Evolutionary conservation across 2,113 vertebrate genomes (phyloP).

Genomic region (Zosterops pallidus): DNA sequence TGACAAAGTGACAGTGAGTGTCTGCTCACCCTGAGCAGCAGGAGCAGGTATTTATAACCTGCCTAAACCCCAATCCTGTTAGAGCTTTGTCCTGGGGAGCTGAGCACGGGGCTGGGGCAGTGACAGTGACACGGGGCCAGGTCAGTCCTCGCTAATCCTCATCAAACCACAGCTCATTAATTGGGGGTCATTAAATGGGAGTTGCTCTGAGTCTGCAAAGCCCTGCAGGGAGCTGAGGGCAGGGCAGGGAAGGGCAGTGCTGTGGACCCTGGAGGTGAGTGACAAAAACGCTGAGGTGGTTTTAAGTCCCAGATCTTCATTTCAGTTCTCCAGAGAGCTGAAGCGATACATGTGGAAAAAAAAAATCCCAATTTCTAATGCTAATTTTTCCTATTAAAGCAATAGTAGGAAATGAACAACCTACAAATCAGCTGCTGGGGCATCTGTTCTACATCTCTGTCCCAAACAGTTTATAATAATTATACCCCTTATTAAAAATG

Average conservation of each 20-base stretch:
- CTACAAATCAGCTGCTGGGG: slow-evolving; percentile 68
- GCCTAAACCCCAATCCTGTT: slow-evolving; percentile 5
- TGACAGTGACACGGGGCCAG: not conserved
- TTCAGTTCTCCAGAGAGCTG: not conserved
- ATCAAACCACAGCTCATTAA: not conserved
- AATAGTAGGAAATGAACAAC: slow-evolving; percentile 66
- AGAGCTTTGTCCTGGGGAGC: not conserved
- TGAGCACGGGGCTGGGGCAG: not conserved
- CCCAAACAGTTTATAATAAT: slow-evolving; percentile 71
- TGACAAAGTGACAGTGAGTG: not conserved
- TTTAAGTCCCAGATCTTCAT: not conserved
- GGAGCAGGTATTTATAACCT: slow-evolving; percentile 3
- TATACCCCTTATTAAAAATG: slow-evolving; percentile 49
- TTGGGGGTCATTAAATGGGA: not conserved
- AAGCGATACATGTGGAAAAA: not conserved
- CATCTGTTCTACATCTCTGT: slow-evolving; percentile 64
- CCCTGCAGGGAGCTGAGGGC: not conserved
- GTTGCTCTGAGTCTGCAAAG: not conserved
- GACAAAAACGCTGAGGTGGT: not conserved
- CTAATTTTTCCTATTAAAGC: not conserved
- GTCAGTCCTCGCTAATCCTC: not conserved
- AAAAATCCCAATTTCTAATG: not conserved
- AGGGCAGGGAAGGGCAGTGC: not conserved
- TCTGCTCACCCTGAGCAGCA: not conserved
- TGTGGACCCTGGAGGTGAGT: not conserved